These are phyloP conservation scores for Megalops atlanticus DNA, from an alignment of 2,113 vertebrate genomes.

Conservation along the genomic window DNA sequence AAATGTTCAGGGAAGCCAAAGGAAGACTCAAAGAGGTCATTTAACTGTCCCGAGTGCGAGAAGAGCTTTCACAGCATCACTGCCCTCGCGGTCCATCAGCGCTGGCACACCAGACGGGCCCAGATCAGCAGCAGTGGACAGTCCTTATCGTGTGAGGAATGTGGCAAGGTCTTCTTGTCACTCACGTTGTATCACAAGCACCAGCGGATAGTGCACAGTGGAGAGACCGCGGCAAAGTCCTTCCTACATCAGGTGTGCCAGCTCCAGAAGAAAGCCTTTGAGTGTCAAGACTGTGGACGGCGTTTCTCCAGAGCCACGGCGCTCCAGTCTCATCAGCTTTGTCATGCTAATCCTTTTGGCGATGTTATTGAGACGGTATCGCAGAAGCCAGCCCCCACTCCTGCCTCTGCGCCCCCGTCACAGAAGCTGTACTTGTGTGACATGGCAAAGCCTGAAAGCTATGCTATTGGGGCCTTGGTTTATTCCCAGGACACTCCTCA, in stretches of 20 bases:
- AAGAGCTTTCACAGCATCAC: conserved; percentile 60
- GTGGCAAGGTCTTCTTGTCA: conserved; percentile 68
- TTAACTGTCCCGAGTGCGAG: conserved; percentile 66
- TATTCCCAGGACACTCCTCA: conserved; percentile 33
- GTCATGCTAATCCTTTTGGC: conserved; percentile 62
- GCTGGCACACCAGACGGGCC: conserved; percentile 65
- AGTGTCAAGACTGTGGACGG: conserved; percentile 70
- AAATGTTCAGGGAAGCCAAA: conserved; percentile 54
- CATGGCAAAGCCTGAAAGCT: conserved; percentile 22
- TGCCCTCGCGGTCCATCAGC: conserved; percentile 67
- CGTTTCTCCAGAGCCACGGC: conserved; percentile 74
- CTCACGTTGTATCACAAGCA: conserved; percentile 68
- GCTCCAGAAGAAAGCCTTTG: conserved; percentile 74
- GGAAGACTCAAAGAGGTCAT: conserved; percentile 59
- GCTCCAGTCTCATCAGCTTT: conserved; percentile 71
- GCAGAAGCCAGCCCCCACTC: conserved; percentile 11
- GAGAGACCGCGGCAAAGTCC: conserved; percentile 67
- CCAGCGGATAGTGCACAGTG: conserved; percentile 61
- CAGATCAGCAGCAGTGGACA: conserved; percentile 34
- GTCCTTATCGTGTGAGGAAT: conserved; percentile 65
- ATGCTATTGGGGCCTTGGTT: conserved; percentile 21
- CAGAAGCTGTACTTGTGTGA: conserved; percentile 30
- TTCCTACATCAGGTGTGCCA: conserved; percentile 74
- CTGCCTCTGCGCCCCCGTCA: conserved; percentile 13
- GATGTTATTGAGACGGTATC: conserved; percentile 51